Percentiles rank a stretch among this genome's conserved stretches.
phyloP scores from a whole-genome alignment of 2,888 invertebrate genomes.

The Zonitis immaculata region DNA sequence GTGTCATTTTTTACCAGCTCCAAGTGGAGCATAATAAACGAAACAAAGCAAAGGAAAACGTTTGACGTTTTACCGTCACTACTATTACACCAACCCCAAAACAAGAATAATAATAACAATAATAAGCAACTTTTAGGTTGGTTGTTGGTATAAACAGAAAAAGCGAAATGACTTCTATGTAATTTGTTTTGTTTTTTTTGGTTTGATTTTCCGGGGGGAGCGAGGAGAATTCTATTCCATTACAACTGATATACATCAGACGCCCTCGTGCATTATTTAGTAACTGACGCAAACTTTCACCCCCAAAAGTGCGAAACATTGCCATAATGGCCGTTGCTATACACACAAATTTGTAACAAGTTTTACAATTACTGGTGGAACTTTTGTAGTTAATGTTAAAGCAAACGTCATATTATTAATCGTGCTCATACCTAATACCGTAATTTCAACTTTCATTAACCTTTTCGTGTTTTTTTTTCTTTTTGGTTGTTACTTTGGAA shows the following conservation, averaged over 20 bases:
- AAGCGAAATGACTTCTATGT: slow-evolving; percentile 13
- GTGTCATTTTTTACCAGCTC: slow-evolving; percentile 31
- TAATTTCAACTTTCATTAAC: too few relatives aligned
- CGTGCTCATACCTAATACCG: too few relatives aligned
- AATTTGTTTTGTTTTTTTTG: slow-evolving; percentile 34
- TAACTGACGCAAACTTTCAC: slow-evolving; percentile 40
- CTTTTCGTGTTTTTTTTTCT: too few relatives aligned
- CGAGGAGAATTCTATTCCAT: slow-evolving; percentile 40
- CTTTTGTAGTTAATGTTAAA: slow-evolving; percentile 44
- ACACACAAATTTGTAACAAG: slow-evolving; percentile 45
- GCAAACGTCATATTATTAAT: slow-evolving; percentile 39
- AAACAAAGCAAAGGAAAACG: not conserved
- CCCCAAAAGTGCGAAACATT: slow-evolving; percentile 44
- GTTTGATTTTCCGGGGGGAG: slow-evolving; percentile 40
- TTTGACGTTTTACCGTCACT: not conserved
- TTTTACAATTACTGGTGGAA: slow-evolving; percentile 46
- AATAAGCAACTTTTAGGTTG: too few relatives aligned
- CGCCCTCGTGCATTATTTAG: slow-evolving; percentile 45
- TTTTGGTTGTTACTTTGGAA: too few relatives aligned
- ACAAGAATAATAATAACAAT: too few relatives aligned
- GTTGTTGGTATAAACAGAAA: too few relatives aligned
- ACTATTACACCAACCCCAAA: slow-evolving; percentile 12
- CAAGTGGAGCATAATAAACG: slow-evolving; percentile 7
- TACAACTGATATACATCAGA: slow-evolving; percentile 44
- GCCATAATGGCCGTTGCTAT: slow-evolving; percentile 40